Conservation (phyloP, 2,888 invertebrate genomes). For the Mimachlamys varia region DNA sequence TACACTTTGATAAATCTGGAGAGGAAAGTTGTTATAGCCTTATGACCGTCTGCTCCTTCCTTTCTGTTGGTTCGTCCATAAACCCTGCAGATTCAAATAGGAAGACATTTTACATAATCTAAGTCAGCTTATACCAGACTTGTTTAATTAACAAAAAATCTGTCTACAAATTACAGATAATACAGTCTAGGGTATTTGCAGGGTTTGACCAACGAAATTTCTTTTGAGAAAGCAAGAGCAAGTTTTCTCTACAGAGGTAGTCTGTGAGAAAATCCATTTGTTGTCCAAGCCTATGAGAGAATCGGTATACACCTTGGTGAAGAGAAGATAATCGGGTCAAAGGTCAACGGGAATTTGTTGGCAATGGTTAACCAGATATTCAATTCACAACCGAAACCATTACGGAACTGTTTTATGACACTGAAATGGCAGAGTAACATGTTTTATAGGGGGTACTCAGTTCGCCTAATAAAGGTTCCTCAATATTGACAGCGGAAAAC, state of each 20-base stretch:
- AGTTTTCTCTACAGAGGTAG: neutral
- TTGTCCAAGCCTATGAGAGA: neutral
- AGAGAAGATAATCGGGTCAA: neutral
- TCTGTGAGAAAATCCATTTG: neutral
- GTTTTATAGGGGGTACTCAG: neutral
- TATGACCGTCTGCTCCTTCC: too few relatives aligned
- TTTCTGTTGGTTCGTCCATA: too few relatives aligned
- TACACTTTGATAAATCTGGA: too few relatives aligned
- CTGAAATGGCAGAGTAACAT: neutral
- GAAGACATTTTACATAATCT: too few relatives aligned
- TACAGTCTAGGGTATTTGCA: neutral
- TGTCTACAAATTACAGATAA: neutral
- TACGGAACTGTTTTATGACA: neutral
- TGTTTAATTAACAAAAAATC: too few relatives aligned
- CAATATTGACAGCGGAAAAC: neutral
- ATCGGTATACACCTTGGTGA: neutral
- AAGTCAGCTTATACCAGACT: too few relatives aligned
- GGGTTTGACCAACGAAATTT: neutral
- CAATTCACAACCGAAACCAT: neutral
- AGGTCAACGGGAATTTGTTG: neutral
- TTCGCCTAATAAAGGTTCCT: neutral
- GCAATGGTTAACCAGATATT: neutral
- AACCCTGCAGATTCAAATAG: too few relatives aligned
- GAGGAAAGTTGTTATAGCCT: too few relatives aligned
- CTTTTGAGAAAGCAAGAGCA: neutral